phyloP scores from a whole-genome alignment of 30 jellyfish, hydroid and myxozoan genomes.

The Aurelia sp. region DNA sequence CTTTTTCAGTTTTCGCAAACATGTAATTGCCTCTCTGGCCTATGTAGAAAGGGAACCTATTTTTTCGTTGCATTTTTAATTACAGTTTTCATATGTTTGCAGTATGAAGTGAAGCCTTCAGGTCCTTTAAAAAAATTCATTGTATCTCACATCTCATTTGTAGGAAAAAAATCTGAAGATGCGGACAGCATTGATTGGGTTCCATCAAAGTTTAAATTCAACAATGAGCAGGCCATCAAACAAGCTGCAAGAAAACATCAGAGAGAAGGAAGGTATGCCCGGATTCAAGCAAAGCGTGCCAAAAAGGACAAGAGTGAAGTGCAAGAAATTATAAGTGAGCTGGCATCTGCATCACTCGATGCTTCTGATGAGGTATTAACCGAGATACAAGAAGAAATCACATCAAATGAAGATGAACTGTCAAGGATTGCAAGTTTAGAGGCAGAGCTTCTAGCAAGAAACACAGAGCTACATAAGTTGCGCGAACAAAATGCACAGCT shows the following conservation, averaged over 20 bases:
- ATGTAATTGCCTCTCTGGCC: no score
- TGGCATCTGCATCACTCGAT: no score
- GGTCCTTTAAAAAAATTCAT: not conserved
- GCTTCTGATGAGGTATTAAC: no score
- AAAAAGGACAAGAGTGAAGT: not conserved
- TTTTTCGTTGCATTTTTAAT: no score
- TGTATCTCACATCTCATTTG: not conserved
- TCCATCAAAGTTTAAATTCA: constrained; percentile 27
- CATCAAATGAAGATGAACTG: not conserved
- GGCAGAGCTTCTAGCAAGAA: constrained; percentile 4
- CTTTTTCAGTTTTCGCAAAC: no score
- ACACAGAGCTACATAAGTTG: not conserved
- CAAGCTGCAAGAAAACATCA: constrained; percentile 16
- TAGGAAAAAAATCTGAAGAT: constrained; percentile 36
- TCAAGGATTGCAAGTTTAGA: not conserved
- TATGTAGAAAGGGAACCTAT: no score
- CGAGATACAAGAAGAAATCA: no score
- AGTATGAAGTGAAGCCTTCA: no score
- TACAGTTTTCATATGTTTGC: not conserved
- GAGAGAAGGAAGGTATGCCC: constrained; percentile 4
- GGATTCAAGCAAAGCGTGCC: constrained; percentile 9
- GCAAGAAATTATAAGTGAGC: no score
- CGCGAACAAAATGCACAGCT: not conserved
- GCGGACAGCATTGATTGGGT: constrained; percentile 17
- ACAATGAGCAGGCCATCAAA: constrained; percentile 17